Evolutionary conservation across 1,140 invertebrate genomes (phyloP), one percentile per base, ranked within the genome.

Genomic region (Aphelinus certus): DNA sequence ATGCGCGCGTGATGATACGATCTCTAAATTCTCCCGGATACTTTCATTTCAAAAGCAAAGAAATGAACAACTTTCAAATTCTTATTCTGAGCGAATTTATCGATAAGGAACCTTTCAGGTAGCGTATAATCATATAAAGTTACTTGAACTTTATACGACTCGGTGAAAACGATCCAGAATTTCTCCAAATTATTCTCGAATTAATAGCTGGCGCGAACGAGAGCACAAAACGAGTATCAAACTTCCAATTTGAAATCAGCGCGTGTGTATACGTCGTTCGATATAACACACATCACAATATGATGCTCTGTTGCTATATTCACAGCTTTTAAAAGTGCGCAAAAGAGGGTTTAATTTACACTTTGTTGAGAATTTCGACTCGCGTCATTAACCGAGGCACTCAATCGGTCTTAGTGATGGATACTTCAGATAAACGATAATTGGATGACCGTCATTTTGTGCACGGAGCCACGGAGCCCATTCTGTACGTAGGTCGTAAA

Each of bases 261-360:
- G 47, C 9, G n/a, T 55, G 56, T 62, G 62, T 56, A 55, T 58
- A 53, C 26, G 26, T 42, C 9, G 10, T 7, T 45, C 45, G 66
- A 51, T 26, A 61, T 51, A 10, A 60, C 10, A 43, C 65, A 9
- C 46, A 57, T 68, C 55, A 57, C 55, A 68, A 68, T 68, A 68
- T 63, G 9, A 26, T 9, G 51, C 26, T 43, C 3, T 56, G 26
- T 51, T 42, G 45, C 9, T 47, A 47, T 6, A 26, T 43, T 48
- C 70, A 26, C 53, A 53, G 48, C 43, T 64, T 72, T 63, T 64
- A 72, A 72, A 65, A 9, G 26, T 46, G 43, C 49, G 51, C 51
- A 26, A 60, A 70, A 75, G n/a, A 51, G 48, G 67, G 56, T 60
- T 71, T 75, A 62, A 75, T 75, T 75, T 75, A 75, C 62, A 75